Base-by-base conservation (phyloP, 2,113 vertebrate genomes). In the Callipepla squamata region DNA sequence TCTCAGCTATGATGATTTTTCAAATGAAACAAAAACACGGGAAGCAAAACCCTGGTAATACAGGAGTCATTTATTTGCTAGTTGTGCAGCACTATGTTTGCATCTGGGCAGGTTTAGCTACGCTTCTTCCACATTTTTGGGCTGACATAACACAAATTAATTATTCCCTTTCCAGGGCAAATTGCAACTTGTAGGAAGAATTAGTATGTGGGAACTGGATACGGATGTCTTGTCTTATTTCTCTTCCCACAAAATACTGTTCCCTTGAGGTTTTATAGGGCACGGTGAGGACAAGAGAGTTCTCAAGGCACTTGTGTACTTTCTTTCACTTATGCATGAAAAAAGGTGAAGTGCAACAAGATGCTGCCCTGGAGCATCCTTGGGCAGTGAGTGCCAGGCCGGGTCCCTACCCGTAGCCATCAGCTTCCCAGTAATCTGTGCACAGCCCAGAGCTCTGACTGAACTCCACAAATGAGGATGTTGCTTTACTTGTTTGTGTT, bases 1-100 rank as follows among this genome's bases (percentile, higher is more conserved):
- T 75, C 61, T 75, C 88, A 82, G 79, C 76, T 91, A 77, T 61
- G 76, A 68, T 75, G 80, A 45, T 73, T 80, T 53, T 88, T 81
- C 82, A 90, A 86, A 69, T 78, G 82, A 83, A 95, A 80, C 81
- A 91, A 65, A 94, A 94, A 36, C 89, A 94, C 85, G 81, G 94
- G 94, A 94, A 94, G 76, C 87, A 44, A 61, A 68, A 57, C 78
- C 45, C 76, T 80, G 73, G 73, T 89, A 91, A 61, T 55, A 61
- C 68, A 53, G 62, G 59, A 63, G 65, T 87, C 32, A 28, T 32
- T 74, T 50, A 65, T 87, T 80, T 70, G 72, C 22, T 91, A 5
- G n/a, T 57, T 18, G 61, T 68, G n/a, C 0, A 1, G 36, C 63
- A n/a, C 70, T 13, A 8, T 7, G 11, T 77, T 92, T 77, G 9